Evolutionary conservation across 2,888 invertebrate species (phyloP).

Genomic region (Drosophila nigricruria): DNA sequence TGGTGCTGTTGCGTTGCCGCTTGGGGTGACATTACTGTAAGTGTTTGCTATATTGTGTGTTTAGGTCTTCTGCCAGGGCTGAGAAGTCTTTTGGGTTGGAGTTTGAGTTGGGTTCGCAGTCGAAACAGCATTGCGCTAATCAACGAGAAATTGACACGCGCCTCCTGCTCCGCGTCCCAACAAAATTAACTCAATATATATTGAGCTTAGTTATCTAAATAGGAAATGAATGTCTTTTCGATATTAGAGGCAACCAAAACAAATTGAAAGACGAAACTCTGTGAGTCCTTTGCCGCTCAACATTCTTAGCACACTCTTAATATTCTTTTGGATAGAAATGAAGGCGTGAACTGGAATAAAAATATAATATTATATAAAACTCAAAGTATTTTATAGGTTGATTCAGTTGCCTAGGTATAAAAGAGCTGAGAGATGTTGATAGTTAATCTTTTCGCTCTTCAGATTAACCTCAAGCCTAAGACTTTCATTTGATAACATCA

Average conservation of each 20-base stretch:
- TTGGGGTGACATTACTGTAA: slow-evolving; percentile 37
- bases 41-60: slow-evolving; percentile 51
- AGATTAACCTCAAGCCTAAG: neutral
- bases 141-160: slow-evolving; percentile 67
- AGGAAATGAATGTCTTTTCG: slow-evolving; percentile 19
- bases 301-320: neutral
- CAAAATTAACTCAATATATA: slow-evolving; percentile 22
- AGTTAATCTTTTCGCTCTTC: neutral
- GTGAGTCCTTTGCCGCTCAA: neutral
- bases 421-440: no score
- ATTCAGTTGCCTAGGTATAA: neutral
- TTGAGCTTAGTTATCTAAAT: slow-evolving; percentile 37
- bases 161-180: neutral
- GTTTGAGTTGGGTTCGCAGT: slow-evolving; percentile 39
- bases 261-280: slow-evolving; percentile 12
- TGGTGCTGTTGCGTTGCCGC: slow-evolving; percentile 16
- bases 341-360: slow-evolving; percentile 10
- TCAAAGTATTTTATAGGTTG: neutral
- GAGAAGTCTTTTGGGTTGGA: neutral
- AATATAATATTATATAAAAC: neutral
- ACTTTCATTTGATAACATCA: neutral
- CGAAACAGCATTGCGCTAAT: slow-evolving; percentile 60
- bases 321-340: neutral
- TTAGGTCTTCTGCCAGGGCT: slow-evolving; percentile 40
- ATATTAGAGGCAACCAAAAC: slow-evolving; percentile 23